Evolutionary conservation across 92 coral and sea anemone species (phyloP), one percentile per base, ranked within the genome.

Genomic region (Porites cylindrica): DNA sequence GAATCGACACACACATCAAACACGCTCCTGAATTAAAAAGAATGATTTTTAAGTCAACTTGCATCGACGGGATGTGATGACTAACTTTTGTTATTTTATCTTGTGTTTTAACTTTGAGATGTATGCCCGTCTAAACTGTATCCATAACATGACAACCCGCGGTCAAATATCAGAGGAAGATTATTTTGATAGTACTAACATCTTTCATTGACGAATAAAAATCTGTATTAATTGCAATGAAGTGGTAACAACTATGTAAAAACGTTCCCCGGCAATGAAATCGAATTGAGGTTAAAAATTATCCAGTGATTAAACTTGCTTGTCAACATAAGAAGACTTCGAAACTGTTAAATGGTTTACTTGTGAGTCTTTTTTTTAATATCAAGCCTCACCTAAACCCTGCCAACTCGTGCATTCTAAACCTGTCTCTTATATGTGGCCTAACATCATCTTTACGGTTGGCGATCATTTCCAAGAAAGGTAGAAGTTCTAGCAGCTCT

Each of bases 401-500:
- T 16, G 74, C 80, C 38, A 97, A 69, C 77, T 97, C 99, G 72
- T 97, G 99, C 92, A 97, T 97, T n/a, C 99, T 93, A 91, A 97
- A 97, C 78, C 99, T 90, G 90, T 97, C 99, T 20, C 99, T 93
- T 51, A 97, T 97, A 67, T 96, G 97, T 10, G 96, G 93, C 11
- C 99, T 87, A 8, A 97, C 99, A 79, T 97, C 99, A 73, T 93
- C 98, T 89, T 89, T 94, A 16, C 96, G 98, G 14, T 91, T 87
- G 14, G 95, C 98, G 72, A 97, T 83, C 90, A 93, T 91, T 81
- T 97, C 98, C 50, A 97, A 87, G 78, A 97, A 97, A 20, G 99
- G 99, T 73, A 97, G 86, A 19, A 97, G 88, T 78, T 97, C 99
- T 11, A 97, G 77, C 12, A 97, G 81, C 77, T 97, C 99, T 13